Conservation (phyloP, 30 jellyfish, hydroid and myxozoan species). For the Hydractinia symbiolongicarpus region DNA sequence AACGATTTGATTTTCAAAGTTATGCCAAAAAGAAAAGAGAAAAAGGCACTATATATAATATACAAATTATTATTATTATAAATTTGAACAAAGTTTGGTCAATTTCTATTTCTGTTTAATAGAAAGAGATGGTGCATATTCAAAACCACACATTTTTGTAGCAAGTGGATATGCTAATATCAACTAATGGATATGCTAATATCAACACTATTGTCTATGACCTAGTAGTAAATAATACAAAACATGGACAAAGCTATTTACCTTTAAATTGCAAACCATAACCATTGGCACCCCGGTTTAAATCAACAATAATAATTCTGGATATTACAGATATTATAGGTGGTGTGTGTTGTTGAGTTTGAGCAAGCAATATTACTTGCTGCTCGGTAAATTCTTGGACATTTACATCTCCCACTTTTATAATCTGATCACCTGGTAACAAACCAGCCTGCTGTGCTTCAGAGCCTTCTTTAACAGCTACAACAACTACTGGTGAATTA, state of each 20-base stretch:
- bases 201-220: no score
- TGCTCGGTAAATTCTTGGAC: constrained; percentile 49
- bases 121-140: no score
- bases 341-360: constrained; percentile 54
- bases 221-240: no score
- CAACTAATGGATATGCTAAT: no score
- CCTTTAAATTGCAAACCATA: constrained; percentile 11
- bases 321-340: constrained; percentile 70
- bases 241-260: neutral
- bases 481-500: constrained; percentile 66
- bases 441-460: constrained; percentile 77
- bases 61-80: no score
- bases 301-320: constrained; percentile 45
- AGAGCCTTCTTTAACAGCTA: constrained; percentile 43
- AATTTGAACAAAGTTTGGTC: no score
- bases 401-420: constrained; percentile 45
- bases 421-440: constrained; percentile 72
- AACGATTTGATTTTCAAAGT: no score
- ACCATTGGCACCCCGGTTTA: constrained; percentile 15
- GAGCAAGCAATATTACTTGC: constrained; percentile 38
- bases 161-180: no score
- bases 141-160: no score
- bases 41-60: no score
- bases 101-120: no score
- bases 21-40: no score